A percentile compares a stretch with the other conserved stretches of the same genome.
These are phyloP conservation scores for Chrysomallon squamiferum DNA, from an alignment of 1,140 invertebrate genomes.

Conservation along the genomic window DNA sequence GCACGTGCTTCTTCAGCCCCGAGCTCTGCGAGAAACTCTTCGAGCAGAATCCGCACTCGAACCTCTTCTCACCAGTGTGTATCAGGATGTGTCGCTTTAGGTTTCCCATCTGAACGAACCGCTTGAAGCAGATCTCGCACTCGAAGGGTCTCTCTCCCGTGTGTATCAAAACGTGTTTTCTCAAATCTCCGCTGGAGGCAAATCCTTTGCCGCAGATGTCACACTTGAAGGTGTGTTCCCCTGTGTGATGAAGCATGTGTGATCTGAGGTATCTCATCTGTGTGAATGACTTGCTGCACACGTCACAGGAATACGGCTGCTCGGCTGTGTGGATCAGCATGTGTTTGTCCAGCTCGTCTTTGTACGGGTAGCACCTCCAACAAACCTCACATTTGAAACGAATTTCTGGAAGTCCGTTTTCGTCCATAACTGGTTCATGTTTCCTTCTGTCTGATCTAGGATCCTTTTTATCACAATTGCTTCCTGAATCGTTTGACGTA, in stretches of 20 bases:
- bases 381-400: neutral
- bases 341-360: neutral
- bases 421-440: too few relatives aligned
- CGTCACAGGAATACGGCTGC: neutral
- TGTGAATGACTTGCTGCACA: constrained; percentile 24
- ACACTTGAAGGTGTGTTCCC: constrained; percentile 74
- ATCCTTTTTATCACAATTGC: too few relatives aligned
- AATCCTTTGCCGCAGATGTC: constrained; percentile 33
- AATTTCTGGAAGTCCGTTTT: too few relatives aligned
- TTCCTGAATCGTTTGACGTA: too few relatives aligned
- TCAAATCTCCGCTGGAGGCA: neutral
- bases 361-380: neutral
- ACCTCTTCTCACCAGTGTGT: constrained; percentile 79
- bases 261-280: constrained; percentile 45
- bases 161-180: neutral
- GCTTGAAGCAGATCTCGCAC: constrained; percentile 18
- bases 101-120: constrained; percentile 51
- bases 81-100: constrained; percentile 25
- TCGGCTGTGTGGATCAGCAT: neutral
- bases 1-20: constrained; percentile 77
- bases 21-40: constrained; percentile 91
- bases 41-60: constrained; percentile 86
- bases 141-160: constrained; percentile 67
- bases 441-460: too few relatives aligned
- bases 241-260: constrained; percentile 70